phyloP scores from a whole-genome alignment of 1,140 invertebrate genomes.

The Camponotus vicinus region DNA sequence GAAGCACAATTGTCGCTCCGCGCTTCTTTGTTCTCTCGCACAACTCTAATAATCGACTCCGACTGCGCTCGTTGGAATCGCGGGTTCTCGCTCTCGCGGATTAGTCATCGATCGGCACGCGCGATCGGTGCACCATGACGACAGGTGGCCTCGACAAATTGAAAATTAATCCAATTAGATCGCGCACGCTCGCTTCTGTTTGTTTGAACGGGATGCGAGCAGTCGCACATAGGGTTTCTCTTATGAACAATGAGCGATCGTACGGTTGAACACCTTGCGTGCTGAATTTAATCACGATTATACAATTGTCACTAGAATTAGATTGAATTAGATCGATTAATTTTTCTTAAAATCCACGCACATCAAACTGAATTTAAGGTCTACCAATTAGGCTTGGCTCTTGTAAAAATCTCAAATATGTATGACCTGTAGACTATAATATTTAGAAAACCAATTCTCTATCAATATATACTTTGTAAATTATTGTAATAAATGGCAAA shows the following conservation, averaged over 20 bases:
- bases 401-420: not conserved
- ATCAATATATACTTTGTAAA: not conserved
- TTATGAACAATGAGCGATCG: constrained; percentile 10
- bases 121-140: constrained; percentile 64
- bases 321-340: constrained; percentile 16
- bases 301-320: not conserved
- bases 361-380: not conserved
- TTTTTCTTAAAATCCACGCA: not conserved
- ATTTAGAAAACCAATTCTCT: not conserved
- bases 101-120: constrained; percentile 77
- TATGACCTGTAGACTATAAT: not conserved
- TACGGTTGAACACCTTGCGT: not conserved
- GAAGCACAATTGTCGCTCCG: constrained; percentile 70
- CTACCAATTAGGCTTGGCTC: not conserved
- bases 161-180: constrained; percentile 75
- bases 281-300: not conserved
- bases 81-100: constrained; percentile 60
- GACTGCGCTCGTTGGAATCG: constrained; percentile 55
- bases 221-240: constrained; percentile 52
- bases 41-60: constrained; percentile 61
- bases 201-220: constrained; percentile 64
- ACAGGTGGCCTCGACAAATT: constrained; percentile 73
- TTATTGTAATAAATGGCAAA: not conserved
- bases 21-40: constrained; percentile 67
- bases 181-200: not conserved